Conservation (phyloP, 2,113 vertebrate genomes). For the Casuarius casuarius region DNA sequence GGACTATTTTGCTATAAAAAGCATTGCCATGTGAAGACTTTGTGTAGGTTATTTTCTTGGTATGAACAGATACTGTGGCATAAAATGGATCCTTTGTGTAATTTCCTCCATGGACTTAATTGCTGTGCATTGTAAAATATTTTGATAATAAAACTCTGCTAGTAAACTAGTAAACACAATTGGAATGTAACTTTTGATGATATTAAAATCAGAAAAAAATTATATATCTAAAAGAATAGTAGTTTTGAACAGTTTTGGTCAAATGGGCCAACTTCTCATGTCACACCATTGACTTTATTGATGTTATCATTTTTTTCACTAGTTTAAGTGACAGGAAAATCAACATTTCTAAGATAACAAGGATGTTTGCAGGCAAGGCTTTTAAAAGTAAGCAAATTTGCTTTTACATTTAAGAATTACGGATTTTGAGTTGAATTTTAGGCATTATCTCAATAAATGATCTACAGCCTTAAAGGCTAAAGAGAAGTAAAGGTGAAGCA, state of each 20-base stretch:
- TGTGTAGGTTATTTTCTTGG: not conserved
- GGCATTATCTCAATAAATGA: not conserved
- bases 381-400: not conserved
- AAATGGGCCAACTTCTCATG: not conserved
- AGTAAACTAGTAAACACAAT: not conserved
- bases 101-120: not conserved
- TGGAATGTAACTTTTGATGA: not conserved
- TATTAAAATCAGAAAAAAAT: not conserved
- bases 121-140: not conserved
- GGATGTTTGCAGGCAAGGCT: not conserved
- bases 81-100: not conserved
- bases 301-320: not conserved
- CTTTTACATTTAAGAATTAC: not conserved
- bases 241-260: not conserved
- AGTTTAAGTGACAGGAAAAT: not conserved
- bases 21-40: not conserved
- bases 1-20: not conserved
- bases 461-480: slow-evolving; percentile 3
- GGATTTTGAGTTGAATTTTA: slow-evolving; percentile 1
- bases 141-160: not conserved
- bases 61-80: not conserved
- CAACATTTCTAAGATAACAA: not conserved
- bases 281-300: not conserved
- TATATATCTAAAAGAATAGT: not conserved
- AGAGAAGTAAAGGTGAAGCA: not conserved